Evolutionary conservation across 2,797 vertebrate genomes (phyloP).

Genomic region (Hemibagrus guttatus): DNA sequence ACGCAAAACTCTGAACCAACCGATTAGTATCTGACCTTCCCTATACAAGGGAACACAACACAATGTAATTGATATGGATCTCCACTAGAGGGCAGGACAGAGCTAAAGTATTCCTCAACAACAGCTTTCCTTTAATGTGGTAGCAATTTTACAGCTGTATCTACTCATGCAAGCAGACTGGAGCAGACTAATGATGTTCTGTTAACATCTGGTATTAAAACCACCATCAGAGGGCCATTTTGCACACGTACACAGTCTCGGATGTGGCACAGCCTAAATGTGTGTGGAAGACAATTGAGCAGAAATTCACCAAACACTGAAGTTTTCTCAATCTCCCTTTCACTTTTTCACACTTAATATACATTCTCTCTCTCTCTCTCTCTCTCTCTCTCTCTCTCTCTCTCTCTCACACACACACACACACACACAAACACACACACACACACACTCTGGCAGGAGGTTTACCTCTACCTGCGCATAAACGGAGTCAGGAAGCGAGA

Average conservation of each 20-base stretch:
- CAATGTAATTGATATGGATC: too few species aligned
- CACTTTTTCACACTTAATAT: not conserved
- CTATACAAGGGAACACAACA: not conserved
- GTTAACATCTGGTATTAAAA: not conserved
- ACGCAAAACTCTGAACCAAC: too few species aligned
- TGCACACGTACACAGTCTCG: not conserved
- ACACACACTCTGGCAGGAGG: not conserved
- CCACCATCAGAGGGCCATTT: too few species aligned
- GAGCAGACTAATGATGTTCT: not conserved
- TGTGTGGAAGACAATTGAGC: not conserved
- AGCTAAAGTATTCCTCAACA: not conserved
- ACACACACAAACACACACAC: conserved; percentile 11
- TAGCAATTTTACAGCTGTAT: not conserved
- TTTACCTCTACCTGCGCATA: conserved; percentile 80
- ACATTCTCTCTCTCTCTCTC: not conserved
- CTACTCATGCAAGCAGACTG: not conserved
- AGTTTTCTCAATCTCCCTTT: not conserved
- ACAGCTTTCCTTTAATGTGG: not conserved
- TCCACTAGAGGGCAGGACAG: conserved; percentile 13
- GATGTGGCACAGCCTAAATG: not conserved
- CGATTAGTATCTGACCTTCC: too few species aligned
- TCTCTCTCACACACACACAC: not conserved
- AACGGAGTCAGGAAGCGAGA: conserved; percentile 86
- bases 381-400: too few species aligned
- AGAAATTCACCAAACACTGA: not conserved